Evolutionary conservation across 92 coral and sea anemone genomes (phyloP), one percentile per base, ranked within the genome.

Genomic region (Bergia puertoricense): DNA sequence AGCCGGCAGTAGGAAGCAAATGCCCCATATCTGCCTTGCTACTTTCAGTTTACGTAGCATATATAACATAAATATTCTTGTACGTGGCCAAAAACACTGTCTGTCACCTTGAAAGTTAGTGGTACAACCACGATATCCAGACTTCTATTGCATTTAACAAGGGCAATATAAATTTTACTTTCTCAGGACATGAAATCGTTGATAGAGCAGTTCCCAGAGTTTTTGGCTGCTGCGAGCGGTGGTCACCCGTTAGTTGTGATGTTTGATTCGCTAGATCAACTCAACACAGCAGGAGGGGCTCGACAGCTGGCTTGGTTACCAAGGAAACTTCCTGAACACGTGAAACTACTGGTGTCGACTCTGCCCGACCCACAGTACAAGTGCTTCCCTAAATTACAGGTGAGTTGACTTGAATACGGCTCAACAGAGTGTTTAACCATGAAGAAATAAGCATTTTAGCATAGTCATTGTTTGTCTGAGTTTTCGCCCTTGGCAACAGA

Each of bases 201-300:
- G 73, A 85, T 90, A 66, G 92, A 93, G 43, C 85, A 71, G 56
- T 92, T 95, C 68, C 94, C 96, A 30, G 71, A 62, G 22, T 78
- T 90, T 44, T 50, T 95, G 68, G 76, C 96, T 18, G 89, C 86
- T 44, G 98, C 98, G 0, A 93, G 93, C 15, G 82, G 81, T n/a
- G 89, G 80, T 10, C 91, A 78, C 3, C 98, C 96, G 38, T 86
- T 95, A 30, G 91, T 93, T 20, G 80, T 95, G 1, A 82, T 95
- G 51, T 89, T 95, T 9, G 98, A 95, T 45, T 89, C 98, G 4
- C 89, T 95, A 54, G 98, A 95, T 68, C 98, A 95, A 80, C 93
- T 95, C 71, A 90, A 92, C 11, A 94, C 94, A 8, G 79, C 89
- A 16, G 92, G 80, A 4, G 98, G 96, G 7, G 94, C 93, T 7